Evolutionary conservation across 2,888 invertebrate genomes (phyloP).

Genomic region (Calameuta pallipes): DNA sequence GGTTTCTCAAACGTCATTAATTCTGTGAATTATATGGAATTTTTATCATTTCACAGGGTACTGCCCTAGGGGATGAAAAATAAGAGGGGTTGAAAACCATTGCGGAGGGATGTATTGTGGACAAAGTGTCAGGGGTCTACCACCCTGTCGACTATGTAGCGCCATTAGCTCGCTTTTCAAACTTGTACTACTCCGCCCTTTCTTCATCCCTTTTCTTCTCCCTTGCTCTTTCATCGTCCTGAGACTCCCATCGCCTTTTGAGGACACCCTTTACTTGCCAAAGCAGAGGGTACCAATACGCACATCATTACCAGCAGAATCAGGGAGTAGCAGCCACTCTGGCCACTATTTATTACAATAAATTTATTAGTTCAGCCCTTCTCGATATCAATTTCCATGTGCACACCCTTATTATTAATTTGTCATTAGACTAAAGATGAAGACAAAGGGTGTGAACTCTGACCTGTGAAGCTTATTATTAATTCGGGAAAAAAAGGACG

Average conservation of each 20-base stretch:
- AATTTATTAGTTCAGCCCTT: background rate
- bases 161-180: constrained; percentile 24
- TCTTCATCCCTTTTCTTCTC: background rate
- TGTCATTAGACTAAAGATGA: background rate
- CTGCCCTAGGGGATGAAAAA: background rate
- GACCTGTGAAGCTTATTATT: background rate
- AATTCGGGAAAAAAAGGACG: background rate
- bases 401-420: background rate
- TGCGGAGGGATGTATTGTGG: constrained; percentile 13
- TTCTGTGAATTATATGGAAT: background rate
- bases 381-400: background rate
- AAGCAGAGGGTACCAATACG: background rate
- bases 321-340: background rate
- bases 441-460: background rate
- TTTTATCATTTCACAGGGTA: background rate
- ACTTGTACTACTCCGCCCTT: constrained; percentile 15
- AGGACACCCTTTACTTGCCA: background rate
- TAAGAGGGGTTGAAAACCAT: background rate
- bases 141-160: constrained; percentile 8
- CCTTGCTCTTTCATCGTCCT: background rate
- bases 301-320: background rate
- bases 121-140: constrained; percentile 19
- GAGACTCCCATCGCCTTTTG: background rate
- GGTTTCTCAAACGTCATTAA: background rate
- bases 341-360: background rate